Percentiles rank a stretch among this genome's conserved stretches.
Evolutionary conservation across 2,888 invertebrate genomes (phyloP).

Genomic region (Spisula subtruncata): DNA sequence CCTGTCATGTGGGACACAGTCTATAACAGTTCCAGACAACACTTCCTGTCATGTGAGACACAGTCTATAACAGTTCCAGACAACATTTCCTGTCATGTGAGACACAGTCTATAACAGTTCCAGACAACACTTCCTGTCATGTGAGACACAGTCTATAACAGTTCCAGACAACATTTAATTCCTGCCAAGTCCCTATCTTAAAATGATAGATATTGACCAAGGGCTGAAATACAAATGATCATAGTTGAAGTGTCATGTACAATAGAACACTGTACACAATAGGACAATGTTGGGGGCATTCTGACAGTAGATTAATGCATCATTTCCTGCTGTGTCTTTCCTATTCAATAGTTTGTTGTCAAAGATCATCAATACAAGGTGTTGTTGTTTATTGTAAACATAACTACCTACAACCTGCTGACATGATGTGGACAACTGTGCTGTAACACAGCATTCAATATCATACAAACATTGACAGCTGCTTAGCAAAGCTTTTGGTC

Average conservation of each 20-base stretch:
- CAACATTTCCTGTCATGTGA: too few species aligned
- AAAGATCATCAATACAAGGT: not conserved
- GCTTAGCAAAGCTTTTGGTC: not conserved
- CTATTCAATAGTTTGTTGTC: not conserved
- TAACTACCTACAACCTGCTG: not conserved
- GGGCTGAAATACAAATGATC: not conserved
- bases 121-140: constrained; percentile 9
- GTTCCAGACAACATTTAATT: not conserved
- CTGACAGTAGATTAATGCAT: not conserved
- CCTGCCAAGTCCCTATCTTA: not conserved
- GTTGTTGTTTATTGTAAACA: not conserved
- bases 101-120: constrained; percentile 8
- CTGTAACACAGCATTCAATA: not conserved
- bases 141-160: constrained; percentile 5
- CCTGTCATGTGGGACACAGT: constrained; percentile 18
- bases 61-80: too few species aligned
- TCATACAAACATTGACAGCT: constrained; percentile 13
- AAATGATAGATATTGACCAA: constrained; percentile 22
- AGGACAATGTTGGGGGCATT: not conserved
- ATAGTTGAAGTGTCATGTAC: not conserved
- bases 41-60: constrained; percentile 11
- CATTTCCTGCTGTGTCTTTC: not conserved
- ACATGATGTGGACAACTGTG: not conserved
- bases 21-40: not conserved
- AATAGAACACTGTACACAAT: not conserved